phyloP scores from a whole-genome alignment of 2,113 vertebrate species.

The Rhinoptilus africanus region DNA sequence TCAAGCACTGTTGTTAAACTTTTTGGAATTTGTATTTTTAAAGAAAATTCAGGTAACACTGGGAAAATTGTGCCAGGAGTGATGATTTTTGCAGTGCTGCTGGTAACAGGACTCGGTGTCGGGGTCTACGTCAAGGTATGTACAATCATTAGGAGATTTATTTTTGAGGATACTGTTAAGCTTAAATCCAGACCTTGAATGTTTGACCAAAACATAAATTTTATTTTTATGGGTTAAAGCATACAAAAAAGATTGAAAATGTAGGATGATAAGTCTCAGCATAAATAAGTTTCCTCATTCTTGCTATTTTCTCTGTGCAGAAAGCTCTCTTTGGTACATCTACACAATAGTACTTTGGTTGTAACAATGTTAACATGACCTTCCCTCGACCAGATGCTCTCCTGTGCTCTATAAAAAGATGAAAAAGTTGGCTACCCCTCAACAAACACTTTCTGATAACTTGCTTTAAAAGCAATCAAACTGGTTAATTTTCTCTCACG shows the following conservation, averaged over 20 bases:
- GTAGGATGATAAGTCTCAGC: neutral
- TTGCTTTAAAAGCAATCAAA: neutral
- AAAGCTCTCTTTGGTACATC: neutral
- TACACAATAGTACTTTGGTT: neutral
- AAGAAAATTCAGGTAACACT: neutral
- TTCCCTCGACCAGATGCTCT: neutral
- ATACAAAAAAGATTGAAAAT: neutral
- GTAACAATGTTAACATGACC: neutral
- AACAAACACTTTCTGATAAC: neutral
- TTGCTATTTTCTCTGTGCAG: neutral
- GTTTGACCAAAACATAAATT: neutral
- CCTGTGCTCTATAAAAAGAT: neutral
- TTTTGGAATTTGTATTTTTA: neutral
- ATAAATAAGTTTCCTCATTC: neutral
- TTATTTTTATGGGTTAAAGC: neutral
- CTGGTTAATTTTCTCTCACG: neutral
- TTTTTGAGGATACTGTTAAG: neutral
- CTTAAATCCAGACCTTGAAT: neutral
- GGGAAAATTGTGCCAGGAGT: fast-evolving
- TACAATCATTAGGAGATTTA: neutral
- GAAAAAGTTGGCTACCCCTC: neutral
- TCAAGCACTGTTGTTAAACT: neutral
- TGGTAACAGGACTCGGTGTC: fast-evolving
- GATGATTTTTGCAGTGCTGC: fast-evolving
- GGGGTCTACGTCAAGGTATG: fast-evolving